Evolutionary conservation across 2,888 invertebrate species (phyloP).

Genomic region (Hypolimnas misippus): DNA sequence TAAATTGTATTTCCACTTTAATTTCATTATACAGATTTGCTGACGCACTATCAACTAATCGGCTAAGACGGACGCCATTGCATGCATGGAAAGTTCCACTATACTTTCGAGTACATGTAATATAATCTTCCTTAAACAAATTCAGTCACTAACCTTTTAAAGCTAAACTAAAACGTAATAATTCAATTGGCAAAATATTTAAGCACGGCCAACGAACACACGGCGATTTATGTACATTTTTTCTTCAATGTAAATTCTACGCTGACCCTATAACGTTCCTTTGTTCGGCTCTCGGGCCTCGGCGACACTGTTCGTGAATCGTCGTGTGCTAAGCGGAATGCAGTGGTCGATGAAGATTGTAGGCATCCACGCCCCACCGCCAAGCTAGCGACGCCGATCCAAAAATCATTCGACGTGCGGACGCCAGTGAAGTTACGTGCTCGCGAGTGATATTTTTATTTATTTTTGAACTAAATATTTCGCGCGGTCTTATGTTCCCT

Average conservation of each 20-base stretch:
- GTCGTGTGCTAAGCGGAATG: slow-evolving; percentile 49
- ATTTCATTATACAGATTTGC: neutral
- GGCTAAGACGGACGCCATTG: slow-evolving; percentile 33
- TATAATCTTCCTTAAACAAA: slow-evolving; percentile 45
- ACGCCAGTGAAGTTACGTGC: slow-evolving; percentile 17
- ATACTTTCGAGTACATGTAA: slow-evolving; percentile 20
- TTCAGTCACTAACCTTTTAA: slow-evolving; percentile 65
- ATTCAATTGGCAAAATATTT: slow-evolving; percentile 46
- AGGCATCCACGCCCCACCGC: slow-evolving; percentile 43
- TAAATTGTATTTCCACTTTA: neutral
- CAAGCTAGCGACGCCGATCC: slow-evolving; percentile 4
- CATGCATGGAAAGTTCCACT: slow-evolving; percentile 31
- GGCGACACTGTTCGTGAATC: slow-evolving; percentile 41
- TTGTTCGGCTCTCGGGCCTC: slow-evolving; percentile 56
- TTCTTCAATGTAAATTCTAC: slow-evolving; percentile 44
- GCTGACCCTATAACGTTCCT: slow-evolving; percentile 50
- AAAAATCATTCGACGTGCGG: slow-evolving; percentile 26
- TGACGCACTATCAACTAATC: slow-evolving; percentile 21
- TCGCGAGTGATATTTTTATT: slow-evolving; percentile 11
- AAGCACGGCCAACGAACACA: slow-evolving; percentile 55
- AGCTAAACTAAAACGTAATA: slow-evolving; percentile 47
- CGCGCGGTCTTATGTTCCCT: neutral
- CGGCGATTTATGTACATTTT: slow-evolving; percentile 51
- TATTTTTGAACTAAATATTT: neutral
- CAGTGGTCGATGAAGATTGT: slow-evolving; percentile 51